Evolutionary conservation across 1,140 invertebrate genomes (phyloP).

Genomic region (Danaus melanippus): DNA sequence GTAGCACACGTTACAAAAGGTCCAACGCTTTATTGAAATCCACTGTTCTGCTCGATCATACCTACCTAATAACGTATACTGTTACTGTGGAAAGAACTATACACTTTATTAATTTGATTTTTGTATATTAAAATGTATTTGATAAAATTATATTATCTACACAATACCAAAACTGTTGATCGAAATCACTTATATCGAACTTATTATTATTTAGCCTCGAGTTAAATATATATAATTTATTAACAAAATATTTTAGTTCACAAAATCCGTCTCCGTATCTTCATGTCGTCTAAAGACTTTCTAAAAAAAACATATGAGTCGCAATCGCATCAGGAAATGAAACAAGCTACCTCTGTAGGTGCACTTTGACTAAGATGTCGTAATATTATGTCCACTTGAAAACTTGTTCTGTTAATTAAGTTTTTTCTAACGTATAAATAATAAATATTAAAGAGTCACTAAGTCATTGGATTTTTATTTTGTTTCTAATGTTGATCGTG

Average conservation of each 20-base stretch:
- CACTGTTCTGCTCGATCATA: slow-evolving; percentile 40
- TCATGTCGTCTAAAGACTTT: slow-evolving; percentile 24
- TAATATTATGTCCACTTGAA: too few relatives aligned
- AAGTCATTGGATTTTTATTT: too few relatives aligned
- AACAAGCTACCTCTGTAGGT: slow-evolving; percentile 33
- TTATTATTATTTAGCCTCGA: too few relatives aligned
- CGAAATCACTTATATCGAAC: too few relatives aligned
- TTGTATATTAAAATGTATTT: too few relatives aligned
- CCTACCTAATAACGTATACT: slow-evolving; percentile 33
- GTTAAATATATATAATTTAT: not conserved
- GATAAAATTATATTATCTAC: too few relatives aligned
- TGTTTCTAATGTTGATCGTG: too few relatives aligned
- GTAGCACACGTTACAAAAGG: slow-evolving; percentile 59
- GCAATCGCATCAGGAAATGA: slow-evolving; percentile 51
- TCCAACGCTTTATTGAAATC: slow-evolving; percentile 61
- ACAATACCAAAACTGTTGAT: too few relatives aligned
- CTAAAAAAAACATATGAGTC: slow-evolving; percentile 45
- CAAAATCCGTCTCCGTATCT: slow-evolving; percentile 17
- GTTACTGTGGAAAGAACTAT: slow-evolving; percentile 19
- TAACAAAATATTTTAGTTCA: not conserved
- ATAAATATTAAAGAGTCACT: too few relatives aligned
- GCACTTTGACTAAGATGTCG: slow-evolving; percentile 6
- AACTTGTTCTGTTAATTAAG: too few relatives aligned
- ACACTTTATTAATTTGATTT: not conserved
- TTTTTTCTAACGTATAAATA: too few relatives aligned